These are phyloP conservation scores for Macrotus californicus DNA, from an alignment of 2,113 vertebrate species.

Conservation along the genomic window DNA sequence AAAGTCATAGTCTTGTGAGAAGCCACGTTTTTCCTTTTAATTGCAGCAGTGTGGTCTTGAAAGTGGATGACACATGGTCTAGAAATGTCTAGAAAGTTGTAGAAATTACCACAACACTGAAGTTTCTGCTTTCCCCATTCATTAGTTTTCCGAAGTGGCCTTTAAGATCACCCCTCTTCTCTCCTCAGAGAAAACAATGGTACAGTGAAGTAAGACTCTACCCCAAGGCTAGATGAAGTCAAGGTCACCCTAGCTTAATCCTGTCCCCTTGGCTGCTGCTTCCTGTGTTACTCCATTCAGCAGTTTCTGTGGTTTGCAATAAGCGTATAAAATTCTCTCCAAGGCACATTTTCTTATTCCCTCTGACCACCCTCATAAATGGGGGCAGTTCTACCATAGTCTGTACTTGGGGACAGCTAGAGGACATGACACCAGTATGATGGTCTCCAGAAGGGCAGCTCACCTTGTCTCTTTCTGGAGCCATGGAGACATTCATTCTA, in stretches of 20 bases:
- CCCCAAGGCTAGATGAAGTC: neutral
- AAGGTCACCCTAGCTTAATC: neutral
- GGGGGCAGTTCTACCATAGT: neutral
- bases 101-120: constrained; percentile 39
- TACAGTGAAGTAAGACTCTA: neutral
- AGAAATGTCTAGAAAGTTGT: constrained; percentile 61
- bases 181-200: neutral
- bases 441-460: neutral
- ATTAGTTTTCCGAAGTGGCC: constrained; percentile 37
- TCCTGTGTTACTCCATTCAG: neutral
- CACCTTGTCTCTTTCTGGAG: neutral
- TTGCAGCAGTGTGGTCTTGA: constrained; percentile 30
- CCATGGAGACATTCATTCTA: neutral
- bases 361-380: neutral
- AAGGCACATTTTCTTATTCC: neutral
- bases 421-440: rapidly evolving
- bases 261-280: neutral
- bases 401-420: too few species aligned
- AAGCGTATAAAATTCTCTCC: neutral
- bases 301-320: neutral
- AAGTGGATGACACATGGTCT: constrained; percentile 66
- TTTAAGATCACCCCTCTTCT: neutral
- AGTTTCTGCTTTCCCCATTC: constrained; percentile 4
- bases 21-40: neutral
- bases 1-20: constrained; percentile 34